Conservation (phyloP, 2,797 vertebrate species). For the Lagodon rhomboides region DNA sequence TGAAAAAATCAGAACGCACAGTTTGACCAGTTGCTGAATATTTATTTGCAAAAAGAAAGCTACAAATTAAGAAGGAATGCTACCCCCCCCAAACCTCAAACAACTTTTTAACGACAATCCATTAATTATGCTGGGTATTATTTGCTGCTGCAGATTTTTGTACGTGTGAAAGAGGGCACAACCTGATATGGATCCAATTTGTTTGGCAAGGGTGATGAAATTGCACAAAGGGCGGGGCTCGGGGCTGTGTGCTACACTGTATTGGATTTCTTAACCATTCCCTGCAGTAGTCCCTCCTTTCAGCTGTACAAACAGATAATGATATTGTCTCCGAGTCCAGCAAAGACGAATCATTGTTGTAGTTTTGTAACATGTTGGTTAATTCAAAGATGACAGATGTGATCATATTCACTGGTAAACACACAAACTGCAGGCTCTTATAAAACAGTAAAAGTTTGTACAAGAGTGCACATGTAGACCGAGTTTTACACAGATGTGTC, state of each 20-base stretch:
- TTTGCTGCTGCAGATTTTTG: constrained; percentile 44
- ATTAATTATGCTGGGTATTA: constrained; percentile 61
- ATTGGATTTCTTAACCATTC: constrained; percentile 56
- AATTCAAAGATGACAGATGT: constrained; percentile 4
- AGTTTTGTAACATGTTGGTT: constrained; percentile 1
- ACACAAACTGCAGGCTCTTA: background rate
- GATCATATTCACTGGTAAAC: constrained; percentile 1
- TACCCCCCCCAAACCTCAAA: constrained; percentile 34
- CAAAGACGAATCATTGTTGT: constrained; percentile 56
- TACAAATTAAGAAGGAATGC: constrained; percentile 64
- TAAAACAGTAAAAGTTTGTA: background rate
- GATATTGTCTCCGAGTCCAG: constrained; percentile 53
- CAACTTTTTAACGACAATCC: constrained; percentile 63
- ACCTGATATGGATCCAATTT: constrained; percentile 45
- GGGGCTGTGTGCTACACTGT: constrained; percentile 20
- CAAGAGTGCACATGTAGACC: background rate
- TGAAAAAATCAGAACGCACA: constrained; percentile 45
- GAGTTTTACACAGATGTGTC: background rate
- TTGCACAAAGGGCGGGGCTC: constrained; percentile 40
- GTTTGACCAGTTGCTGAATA: constrained; percentile 51
- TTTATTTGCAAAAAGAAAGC: constrained; percentile 72
- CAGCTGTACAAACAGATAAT: constrained; percentile 76
- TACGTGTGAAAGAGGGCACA: constrained; percentile 47
- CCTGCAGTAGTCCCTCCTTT: constrained; percentile 42
- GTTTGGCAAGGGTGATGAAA: constrained; percentile 57